These are phyloP conservation scores for Nylanderia fulva DNA, from an alignment of 1,140 invertebrate genomes.

Conservation along the genomic window DNA sequence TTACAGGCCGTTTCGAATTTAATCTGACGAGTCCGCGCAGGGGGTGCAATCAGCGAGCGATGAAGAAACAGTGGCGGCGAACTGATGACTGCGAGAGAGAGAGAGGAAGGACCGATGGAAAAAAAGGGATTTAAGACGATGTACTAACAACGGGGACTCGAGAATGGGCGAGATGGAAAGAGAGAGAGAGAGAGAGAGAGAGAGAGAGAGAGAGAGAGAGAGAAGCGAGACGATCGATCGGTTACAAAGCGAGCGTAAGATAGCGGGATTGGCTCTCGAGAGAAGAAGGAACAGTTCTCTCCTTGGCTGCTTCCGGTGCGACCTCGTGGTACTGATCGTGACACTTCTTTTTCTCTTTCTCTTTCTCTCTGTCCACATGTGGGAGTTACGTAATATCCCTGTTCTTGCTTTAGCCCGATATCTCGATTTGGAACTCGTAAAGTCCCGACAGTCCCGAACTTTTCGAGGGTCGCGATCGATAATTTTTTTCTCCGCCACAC, in stretches of 20 bases:
- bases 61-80: conserved; percentile 56
- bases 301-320: conserved; percentile 31
- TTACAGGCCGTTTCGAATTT: conserved; percentile 78
- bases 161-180: conserved; percentile 35
- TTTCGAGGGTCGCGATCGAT: background rate
- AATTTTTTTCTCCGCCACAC: background rate
- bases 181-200: conserved; percentile 14
- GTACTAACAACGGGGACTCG: background rate
- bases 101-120: background rate
- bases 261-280: conserved; percentile 65
- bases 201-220: conserved; percentile 11
- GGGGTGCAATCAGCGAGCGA: conserved; percentile 60
- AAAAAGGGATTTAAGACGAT: conserved; percentile 62
- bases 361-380: conserved; percentile 70
- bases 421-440: background rate
- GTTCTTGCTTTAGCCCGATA: conserved; percentile 7
- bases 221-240: conserved; percentile 69
- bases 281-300: conserved; percentile 40
- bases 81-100: conserved; percentile 21
- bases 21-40: conserved; percentile 69
- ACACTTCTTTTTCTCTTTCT: conserved; percentile 77
- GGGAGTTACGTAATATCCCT: conserved; percentile 60
- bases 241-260: conserved; percentile 73
- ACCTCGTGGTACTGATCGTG: conserved; percentile 57
- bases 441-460: background rate